Conservation (phyloP, 2,888 invertebrate genomes). For the Plebejus melissa region DNA sequence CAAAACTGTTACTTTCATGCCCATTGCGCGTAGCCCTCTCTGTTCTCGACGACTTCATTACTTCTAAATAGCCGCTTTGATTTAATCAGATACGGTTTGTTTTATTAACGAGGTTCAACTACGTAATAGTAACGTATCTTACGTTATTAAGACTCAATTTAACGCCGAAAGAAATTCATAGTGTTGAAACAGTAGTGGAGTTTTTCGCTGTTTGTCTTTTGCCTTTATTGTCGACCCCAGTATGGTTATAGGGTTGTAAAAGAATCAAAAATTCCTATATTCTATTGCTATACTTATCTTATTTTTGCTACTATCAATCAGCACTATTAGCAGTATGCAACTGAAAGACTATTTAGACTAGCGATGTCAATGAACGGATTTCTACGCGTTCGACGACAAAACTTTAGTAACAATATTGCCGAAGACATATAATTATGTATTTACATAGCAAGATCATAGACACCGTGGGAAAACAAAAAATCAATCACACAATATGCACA, state of each 20-base stretch:
- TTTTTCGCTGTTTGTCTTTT: too few species aligned
- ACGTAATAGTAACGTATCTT: background rate
- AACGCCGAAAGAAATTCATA: too few species aligned
- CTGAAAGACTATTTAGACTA: background rate
- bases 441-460: conserved; percentile 14
- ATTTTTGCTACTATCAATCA: background rate
- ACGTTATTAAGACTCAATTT: background rate
- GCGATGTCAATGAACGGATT: background rate
- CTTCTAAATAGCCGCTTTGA: background rate
- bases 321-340: background rate
- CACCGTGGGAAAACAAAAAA: conserved; percentile 14
- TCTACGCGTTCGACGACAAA: background rate
- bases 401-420: background rate
- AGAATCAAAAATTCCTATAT: too few species aligned
- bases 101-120: background rate
- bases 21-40: background rate
- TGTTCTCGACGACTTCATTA: background rate
- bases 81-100: background rate
- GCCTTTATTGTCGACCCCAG: too few species aligned
- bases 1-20: conserved; percentile 5
- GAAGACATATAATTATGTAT: background rate
- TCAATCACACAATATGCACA: conserved; percentile 1
- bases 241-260: too few species aligned
- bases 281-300: too few species aligned
- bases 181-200: too few species aligned